Base-by-base conservation (phyloP, 2,113 vertebrate species). In the Peromyscus maniculatus region DNA sequence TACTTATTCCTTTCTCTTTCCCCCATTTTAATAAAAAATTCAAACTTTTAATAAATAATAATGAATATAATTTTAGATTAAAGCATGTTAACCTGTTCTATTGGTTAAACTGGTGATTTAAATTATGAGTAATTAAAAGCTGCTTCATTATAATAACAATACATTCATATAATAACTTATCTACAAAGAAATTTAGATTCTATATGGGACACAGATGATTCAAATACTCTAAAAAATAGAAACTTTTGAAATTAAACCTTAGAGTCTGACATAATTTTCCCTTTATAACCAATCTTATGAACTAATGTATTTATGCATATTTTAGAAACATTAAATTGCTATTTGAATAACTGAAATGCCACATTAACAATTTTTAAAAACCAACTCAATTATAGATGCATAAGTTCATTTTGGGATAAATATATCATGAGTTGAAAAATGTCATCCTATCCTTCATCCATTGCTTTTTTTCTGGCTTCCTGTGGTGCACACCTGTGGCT, bases 401-500 rank as follows among this genome's bases (percentile, higher is more conserved):
- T 95, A 95, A 98, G 87, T 97, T 98, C 95, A 97, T 97, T 98
- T 98, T 95, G 95, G 93, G 86, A 97, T 98, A 96, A 67, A 94
- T 89, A 64, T 36, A 94, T 98, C 98, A 97, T 74, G 52, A 88
- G 96, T 95, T 95, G 94, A 97, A 95, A 98, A 98, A 98, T 98
- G 98, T 98, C 98, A 98, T 97, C 95, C 95, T 93, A 98, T 98
- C 96, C 97, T 98, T 98, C 97, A 98, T 97, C 97, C 97, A 4
- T 95, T 94, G 94, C 52, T 93, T 97, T 98, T 96, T 97, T 98
- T 95, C 89, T 97, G 89, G 80, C 79, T 98, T 98, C 98, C 98
- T 96, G 98, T 89, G 97, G 98, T 90, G 98, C 97, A 98, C 98
- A 99, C 98, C 98, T 99, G 98, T 98, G 97, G 98, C 98, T 98